Percentiles rank a stretch among this genome's conserved stretches.
Evolutionary conservation across 2,113 vertebrate species (phyloP).

Genomic region (Siniperca chuatsi): DNA sequence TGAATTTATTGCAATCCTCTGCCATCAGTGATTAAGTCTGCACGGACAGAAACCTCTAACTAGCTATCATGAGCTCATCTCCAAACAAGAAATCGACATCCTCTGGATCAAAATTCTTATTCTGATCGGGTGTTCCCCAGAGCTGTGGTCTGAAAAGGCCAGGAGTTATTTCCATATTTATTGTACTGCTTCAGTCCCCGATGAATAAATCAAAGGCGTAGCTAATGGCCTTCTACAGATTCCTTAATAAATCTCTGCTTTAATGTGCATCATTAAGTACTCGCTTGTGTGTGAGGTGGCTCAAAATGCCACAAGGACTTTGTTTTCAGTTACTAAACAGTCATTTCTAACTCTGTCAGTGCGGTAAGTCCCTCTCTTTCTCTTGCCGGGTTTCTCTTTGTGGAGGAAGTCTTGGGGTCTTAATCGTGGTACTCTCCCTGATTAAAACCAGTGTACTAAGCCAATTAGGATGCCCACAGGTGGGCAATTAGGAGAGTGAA

Average conservation of each 20-base stretch:
- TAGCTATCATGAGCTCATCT: conserved; percentile 58
- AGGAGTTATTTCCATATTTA: conserved; percentile 80
- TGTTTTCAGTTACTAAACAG: conserved; percentile 75
- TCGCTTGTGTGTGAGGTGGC: conserved; percentile 55
- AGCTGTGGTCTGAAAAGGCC: conserved; percentile 72
- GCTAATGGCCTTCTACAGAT: conserved; percentile 74
- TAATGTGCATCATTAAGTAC: conserved; percentile 73
- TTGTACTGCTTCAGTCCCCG: conserved; percentile 64
- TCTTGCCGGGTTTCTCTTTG: conserved; percentile 15
- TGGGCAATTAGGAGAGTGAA: conserved; percentile 72
- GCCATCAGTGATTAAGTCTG: conserved; percentile 50
- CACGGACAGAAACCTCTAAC: conserved; percentile 45
- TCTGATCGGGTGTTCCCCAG: conserved; percentile 54
- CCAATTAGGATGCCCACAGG: conserved; percentile 72
- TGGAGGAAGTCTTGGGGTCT: conserved; percentile 42
- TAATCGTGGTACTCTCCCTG: conserved; percentile 52
- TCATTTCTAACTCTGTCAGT: conserved; percentile 38
- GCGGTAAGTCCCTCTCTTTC: conserved; percentile 3
- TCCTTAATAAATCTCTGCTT: conserved; percentile 74
- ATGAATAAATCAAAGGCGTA: conserved; percentile 79
- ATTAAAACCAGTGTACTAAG: conserved; percentile 69
- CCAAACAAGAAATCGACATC: conserved; percentile 57
- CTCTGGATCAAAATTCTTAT: conserved; percentile 52
- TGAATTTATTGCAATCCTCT: conserved; percentile 37
- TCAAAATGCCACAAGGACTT: conserved; percentile 68